Conservation (phyloP, 2,888 invertebrate species). For the Strigamia crassipes region DNA sequence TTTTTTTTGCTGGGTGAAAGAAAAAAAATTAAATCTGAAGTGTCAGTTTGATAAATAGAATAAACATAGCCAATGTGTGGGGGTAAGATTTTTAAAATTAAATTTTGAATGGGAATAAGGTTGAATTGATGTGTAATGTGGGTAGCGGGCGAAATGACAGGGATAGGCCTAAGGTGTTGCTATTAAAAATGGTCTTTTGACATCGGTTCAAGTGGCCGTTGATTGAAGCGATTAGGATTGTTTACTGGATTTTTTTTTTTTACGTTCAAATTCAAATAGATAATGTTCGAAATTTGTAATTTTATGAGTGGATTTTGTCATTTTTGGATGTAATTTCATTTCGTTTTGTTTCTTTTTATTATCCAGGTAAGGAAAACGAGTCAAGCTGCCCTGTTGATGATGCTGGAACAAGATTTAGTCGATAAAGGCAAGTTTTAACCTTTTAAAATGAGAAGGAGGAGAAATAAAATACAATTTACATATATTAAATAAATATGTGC, state of each 20-base stretch:
- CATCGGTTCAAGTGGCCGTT: conserved; percentile 29
- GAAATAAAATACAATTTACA: background rate
- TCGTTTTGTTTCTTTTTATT: background rate
- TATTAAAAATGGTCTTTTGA: conserved; percentile 8
- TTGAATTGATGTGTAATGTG: background rate
- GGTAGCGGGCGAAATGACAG: background rate
- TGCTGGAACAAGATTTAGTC: conserved; percentile 70
- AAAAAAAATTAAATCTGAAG: conserved; percentile 15
- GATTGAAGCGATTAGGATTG: conserved; percentile 29
- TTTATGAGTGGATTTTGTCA: background rate
- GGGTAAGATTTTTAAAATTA: background rate
- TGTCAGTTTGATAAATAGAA: conserved; percentile 29
- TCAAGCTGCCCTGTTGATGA: conserved; percentile 66
- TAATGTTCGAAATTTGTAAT: background rate
- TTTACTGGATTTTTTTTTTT: background rate
- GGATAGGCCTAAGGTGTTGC: conserved; percentile 8
- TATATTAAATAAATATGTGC: background rate
- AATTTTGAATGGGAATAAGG: conserved; percentile 9
- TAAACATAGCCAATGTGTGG: background rate
- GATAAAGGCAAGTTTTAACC: conserved; percentile 58
- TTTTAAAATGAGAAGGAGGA: background rate
- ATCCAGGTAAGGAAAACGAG: conserved; percentile 69
- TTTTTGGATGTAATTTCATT: background rate
- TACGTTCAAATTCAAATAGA: background rate
- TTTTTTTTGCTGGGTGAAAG: background rate